Evolutionary conservation across 2,888 invertebrate species (phyloP).

Genomic region (Steromphala cineraria): DNA sequence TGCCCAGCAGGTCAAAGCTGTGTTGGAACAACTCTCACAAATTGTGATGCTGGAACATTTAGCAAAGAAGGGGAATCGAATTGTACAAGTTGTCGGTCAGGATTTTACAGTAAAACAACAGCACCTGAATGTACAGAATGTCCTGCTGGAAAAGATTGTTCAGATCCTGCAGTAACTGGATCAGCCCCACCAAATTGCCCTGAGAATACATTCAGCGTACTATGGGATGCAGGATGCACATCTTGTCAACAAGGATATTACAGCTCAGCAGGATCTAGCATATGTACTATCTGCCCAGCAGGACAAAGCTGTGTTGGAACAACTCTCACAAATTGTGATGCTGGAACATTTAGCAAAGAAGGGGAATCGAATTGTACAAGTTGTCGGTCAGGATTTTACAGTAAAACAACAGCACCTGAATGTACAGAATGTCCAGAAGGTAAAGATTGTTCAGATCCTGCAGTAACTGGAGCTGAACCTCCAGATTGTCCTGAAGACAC

Average conservation of each 20-base stretch:
- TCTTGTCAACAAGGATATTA: constrained; percentile 54
- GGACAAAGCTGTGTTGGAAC: constrained; percentile 38
- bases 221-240: constrained; percentile 54
- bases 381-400: constrained; percentile 47
- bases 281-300: constrained; percentile 47
- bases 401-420: constrained; percentile 38
- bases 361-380: constrained; percentile 29
- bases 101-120: constrained; percentile 50
- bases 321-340: constrained; percentile 28
- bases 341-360: constrained; percentile 38
- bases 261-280: constrained; percentile 41
- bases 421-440: constrained; percentile 64
- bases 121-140: constrained; percentile 56
- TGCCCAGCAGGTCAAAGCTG: constrained; percentile 48
- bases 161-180: constrained; percentile 35
- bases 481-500: constrained; percentile 59
- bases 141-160: constrained; percentile 56
- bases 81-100: constrained; percentile 32
- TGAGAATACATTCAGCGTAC: constrained; percentile 59
- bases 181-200: constrained; percentile 48
- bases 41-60: constrained; percentile 39
- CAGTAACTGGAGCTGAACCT: constrained; percentile 34
- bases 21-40: neutral
- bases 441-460: constrained; percentile 47
- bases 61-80: constrained; percentile 31